Base-by-base conservation (phyloP, 2,797 vertebrate species). In the Dromococcyx pavoninus region DNA sequence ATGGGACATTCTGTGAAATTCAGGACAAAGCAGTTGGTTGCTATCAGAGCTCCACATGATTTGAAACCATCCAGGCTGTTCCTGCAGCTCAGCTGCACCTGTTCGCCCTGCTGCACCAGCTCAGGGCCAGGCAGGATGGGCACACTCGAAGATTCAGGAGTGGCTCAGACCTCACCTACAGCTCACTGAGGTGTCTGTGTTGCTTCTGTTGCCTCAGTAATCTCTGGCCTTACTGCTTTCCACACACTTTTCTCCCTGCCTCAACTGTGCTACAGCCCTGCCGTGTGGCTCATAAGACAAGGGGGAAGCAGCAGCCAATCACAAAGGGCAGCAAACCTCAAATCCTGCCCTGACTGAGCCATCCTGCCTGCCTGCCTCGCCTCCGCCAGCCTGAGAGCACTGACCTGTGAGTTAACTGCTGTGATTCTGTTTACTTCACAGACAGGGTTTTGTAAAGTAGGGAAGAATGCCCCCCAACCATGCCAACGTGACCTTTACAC, bases 1-100 rank as follows among this genome's bases (percentile, higher is more conserved):
- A 98, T 53, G 22, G 98, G 97, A 95, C 99, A 99, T 58, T 88
- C 99, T 99, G 94, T n/a, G 33, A 78, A 76, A 50, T 33, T 11
- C 13, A 86, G 5, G 11, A 86, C 72, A 83, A 24, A 82, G n/a
- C 21, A 25, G 9, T 0, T 0, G 3, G 12, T 62, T 39, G 18
- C 0, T 44, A 33, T 8, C 32, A 32, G 28, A 75, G 54, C 44
- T 76, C 56, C n/a, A 6, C 1, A 4, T 58, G 69, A 70, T 69
- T 25, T 37, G 60, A 23, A 57, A 25, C 11, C 64, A 28, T 2
- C 64, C 48, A 4, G 14, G 10, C 44, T 13, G 2, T 9, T 15
- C 1, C 54, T 54, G 78, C 60, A 46, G 58, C 39, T 23, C 23
- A 32, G 3, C 22, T 0, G 1, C 14, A 43, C 19, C 51, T 4